These are phyloP conservation scores for Phanerotoma sp. DNA, from an alignment of 2,888 invertebrate species.

Conservation along the genomic window DNA sequence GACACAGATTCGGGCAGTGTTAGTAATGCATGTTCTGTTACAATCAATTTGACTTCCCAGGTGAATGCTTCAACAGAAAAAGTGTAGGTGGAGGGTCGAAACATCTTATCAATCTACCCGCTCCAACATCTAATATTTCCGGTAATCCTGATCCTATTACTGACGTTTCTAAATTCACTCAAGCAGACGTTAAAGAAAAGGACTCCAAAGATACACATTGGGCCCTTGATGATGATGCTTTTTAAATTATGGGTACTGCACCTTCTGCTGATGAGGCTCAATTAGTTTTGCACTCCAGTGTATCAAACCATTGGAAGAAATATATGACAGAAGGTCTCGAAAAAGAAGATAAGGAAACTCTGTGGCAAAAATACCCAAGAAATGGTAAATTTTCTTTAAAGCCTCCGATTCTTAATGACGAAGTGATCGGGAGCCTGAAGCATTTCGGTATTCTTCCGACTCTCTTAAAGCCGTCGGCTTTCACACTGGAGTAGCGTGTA, in stretches of 20 bases:
- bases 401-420: conserved; percentile 1
- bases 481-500: conserved; percentile 4
- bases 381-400: neutral
- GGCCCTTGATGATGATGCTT: conserved; percentile 6
- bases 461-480: conserved; percentile 3
- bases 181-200: neutral
- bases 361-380: neutral
- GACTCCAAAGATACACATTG: neutral
- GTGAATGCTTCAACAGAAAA: neutral
- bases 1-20: neutral
- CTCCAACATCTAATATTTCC: neutral
- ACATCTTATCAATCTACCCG: neutral
- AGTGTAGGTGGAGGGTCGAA: neutral
- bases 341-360: neutral
- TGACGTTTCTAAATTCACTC: neutral
- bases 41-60: neutral
- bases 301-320: conserved; percentile 13
- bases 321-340: conserved; percentile 10
- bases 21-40: neutral
- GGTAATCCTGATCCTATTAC: neutral
- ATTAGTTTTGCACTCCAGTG: conserved; percentile 6
- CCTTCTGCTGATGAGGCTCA: neutral
- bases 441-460: conserved; percentile 7
- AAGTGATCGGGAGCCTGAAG: neutral
- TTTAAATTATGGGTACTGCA: conserved; percentile 8